These are phyloP conservation scores for Sebastes minor DNA, from an alignment of 2,797 vertebrate species.

Conservation along the genomic window DNA sequence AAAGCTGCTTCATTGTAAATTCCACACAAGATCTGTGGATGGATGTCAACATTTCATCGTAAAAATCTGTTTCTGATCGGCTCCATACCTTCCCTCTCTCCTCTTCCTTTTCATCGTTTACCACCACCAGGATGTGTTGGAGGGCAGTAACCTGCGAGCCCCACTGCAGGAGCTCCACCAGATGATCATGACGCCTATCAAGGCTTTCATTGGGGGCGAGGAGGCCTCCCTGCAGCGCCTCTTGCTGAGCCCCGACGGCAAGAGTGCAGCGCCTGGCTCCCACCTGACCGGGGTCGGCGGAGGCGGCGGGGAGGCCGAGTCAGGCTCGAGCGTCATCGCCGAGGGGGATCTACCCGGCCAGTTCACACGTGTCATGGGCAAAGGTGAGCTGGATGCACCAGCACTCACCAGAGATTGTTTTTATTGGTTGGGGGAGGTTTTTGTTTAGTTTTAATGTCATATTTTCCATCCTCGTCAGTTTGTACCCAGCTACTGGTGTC, in stretches of 20 bases:
- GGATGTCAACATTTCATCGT: background rate
- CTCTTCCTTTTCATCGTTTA: background rate
- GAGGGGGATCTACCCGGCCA: slow-evolving; percentile 95
- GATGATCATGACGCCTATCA: slow-evolving; percentile 98
- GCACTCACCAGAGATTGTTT: background rate
- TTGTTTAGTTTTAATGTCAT: background rate
- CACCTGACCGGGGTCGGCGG: slow-evolving; percentile 87
- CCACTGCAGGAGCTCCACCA: slow-evolving; percentile 97
- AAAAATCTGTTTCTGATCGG: background rate
- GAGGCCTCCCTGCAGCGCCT: slow-evolving; percentile 83
- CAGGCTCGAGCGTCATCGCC: slow-evolving; percentile 82
- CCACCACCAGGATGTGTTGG: slow-evolving; percentile 89
- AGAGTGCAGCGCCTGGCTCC: slow-evolving; percentile 80
- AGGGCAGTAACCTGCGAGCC: slow-evolving; percentile 91
- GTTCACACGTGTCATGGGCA: slow-evolving; percentile 98
- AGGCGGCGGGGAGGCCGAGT: slow-evolving; percentile 89
- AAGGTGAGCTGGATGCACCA: slow-evolving; percentile 82
- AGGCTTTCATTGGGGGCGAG: slow-evolving; percentile 83
- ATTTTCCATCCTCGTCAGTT: slow-evolving; percentile 76
- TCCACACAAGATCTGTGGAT: background rate
- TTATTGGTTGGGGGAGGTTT: background rate
- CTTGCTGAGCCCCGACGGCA: slow-evolving; percentile 80
- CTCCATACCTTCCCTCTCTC: background rate
- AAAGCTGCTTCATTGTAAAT: background rate
- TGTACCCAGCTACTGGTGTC: slow-evolving; percentile 99